These are phyloP conservation scores for Gallinago undulata DNA, from an alignment of 2,113 vertebrate species.

Conservation along the genomic window DNA sequence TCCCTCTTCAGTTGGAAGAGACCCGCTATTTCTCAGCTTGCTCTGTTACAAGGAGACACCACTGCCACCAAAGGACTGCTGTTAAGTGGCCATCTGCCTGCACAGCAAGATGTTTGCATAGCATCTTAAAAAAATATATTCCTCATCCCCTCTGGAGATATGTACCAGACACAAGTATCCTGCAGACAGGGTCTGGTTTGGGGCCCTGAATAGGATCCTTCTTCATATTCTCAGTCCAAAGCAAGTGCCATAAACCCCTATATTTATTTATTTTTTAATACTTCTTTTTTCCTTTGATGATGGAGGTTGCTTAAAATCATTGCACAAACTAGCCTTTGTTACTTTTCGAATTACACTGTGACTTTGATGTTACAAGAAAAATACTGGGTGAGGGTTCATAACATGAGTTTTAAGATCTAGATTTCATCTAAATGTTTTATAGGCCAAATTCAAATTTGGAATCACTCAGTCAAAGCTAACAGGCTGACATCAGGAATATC, in stretches of 20 bases:
- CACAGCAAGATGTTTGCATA: conserved; percentile 2
- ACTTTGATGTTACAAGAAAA: not conserved
- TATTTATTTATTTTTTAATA: not conserved
- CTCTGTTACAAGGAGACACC: not conserved
- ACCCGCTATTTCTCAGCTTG: not conserved
- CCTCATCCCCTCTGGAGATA: not conserved
- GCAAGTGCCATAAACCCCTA: not conserved
- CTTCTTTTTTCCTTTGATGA: not conserved
- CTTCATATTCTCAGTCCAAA: not conserved
- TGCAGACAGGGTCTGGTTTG: not conserved
- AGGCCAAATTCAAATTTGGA: not conserved
- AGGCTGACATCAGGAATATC: not conserved
- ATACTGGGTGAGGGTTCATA: not conserved
- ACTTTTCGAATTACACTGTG: not conserved
- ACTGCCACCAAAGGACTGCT: conserved; percentile 14
- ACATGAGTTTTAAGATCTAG: not conserved
- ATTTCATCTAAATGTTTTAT: not conserved
- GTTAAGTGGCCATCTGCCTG: not conserved
- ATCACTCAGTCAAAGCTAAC: not conserved
- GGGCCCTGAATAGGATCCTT: not conserved
- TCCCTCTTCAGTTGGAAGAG: not conserved
- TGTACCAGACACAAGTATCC: not conserved
- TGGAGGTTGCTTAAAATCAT: not conserved
- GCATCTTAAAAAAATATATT: not conserved
- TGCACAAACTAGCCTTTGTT: not conserved